phyloP scores from a whole-genome alignment of 2,113 vertebrate genomes.

The Microtus montanus region DNA sequence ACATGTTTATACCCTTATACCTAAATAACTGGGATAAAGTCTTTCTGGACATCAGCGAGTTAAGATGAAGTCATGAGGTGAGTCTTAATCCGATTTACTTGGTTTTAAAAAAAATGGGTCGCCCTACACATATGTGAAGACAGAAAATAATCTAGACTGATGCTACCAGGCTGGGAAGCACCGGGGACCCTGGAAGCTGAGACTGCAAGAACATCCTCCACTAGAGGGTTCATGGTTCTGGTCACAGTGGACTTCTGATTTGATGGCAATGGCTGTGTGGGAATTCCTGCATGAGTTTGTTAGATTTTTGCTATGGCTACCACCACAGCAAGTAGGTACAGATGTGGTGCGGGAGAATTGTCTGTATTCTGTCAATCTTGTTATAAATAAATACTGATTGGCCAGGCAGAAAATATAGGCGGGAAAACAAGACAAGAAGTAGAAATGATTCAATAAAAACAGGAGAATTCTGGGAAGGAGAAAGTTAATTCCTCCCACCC shows the following conservation, averaged over 20 bases:
- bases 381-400: too few species aligned
- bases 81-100: too few species aligned
- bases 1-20: background rate
- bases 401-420: too few species aligned
- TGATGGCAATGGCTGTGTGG: rapidly evolving
- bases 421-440: too few species aligned
- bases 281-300: rapidly evolving
- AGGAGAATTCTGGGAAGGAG: too few species aligned
- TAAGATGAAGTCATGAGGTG: background rate
- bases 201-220: background rate
- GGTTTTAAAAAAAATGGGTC: background rate
- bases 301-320: background rate
- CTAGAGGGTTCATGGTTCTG: background rate
- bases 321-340: background rate
- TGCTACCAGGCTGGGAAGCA: rapidly evolving
- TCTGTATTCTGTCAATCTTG: too few species aligned
- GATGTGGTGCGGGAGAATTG: too few species aligned
- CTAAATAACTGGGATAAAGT: background rate
- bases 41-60: background rate
- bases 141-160: background rate
- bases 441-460: too few species aligned
- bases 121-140: background rate
- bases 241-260: rapidly evolving
- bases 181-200: background rate
- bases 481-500: too few species aligned